Base-by-base conservation (phyloP, 2,113 vertebrate species). In the Aptenodytes forsteri region DNA sequence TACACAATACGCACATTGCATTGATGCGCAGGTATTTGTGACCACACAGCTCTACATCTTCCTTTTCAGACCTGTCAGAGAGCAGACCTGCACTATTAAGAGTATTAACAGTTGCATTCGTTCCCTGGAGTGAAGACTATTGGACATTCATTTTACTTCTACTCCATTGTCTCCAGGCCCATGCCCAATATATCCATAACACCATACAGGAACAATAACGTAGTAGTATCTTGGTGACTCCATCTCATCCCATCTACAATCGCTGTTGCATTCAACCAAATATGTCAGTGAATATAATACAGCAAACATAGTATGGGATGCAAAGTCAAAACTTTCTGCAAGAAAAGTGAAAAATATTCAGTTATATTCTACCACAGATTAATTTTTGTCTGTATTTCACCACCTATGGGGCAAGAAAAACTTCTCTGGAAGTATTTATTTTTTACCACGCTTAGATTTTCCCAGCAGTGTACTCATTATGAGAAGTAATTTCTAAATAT, bases 211-310 rank as follows among this genome's bases (percentile, higher is more conserved):
- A 65, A 14, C 20, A 32, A 7, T 1, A 32, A 13, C 7, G 0
- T 13, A 5, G 1, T 6, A 26, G 11, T 7, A 3, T 9, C 1
- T 0, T 44, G 19, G 38, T 30, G 66, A 10, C 16, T n/a, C 3
- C 11, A 32, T 17, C 16, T 62, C 27, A 38, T 62, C 30, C 46
- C 27, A 10, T 17, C 11, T 44, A 20, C 13, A 36, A 5, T 1
- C 69, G 27, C 21, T 67, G 5, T 36, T 77, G 9, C 6, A 40
- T 36, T 78, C n/a, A 27, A 44, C 6, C 49, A 29, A 80, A 50
- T 16, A 61, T 30, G 3, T 30, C 13, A 40, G 9, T 34, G 27
- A 80, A 32, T 44, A 71, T 80, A 65, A n/a, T 13, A 27, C 9
- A 65, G 30, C 15, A 55, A 65, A 44, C 9, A 34, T 7, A 59